Evolutionary conservation across 37 sponge, comb jelly and placozoan genomes (phyloP), one percentile per base, ranked within the genome.

Genomic region (Tethya wilhelma): DNA sequence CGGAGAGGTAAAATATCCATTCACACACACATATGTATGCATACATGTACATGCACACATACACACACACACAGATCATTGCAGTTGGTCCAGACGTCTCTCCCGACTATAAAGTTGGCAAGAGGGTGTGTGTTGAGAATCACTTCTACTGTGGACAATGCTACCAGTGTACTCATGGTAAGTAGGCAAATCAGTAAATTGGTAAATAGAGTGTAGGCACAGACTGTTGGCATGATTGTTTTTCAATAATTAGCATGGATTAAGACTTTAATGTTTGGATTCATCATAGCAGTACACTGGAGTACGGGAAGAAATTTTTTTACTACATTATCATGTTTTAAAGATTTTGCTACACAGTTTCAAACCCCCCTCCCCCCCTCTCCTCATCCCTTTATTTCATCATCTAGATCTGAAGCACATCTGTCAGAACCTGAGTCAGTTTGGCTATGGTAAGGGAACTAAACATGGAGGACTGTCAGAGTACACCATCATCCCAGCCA

Each of bases 141-240:
- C 96, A 96, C 68, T 96, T 89, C 90, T 96, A 86, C 88, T 96
- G 96, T 86, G 96, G 96, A 53, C 45, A 82, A 56, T 96, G 96
- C 69, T 96, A 88, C 68, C 96, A 96, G 83, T 96, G 96, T 72
- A 92, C 78, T 31, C 92, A 90, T 43, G 90, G 90, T 91, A 73
- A 64, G 79, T 38, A n/a, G n/a, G n/a, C n/a, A n/a, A n/a, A n/a
- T n/a, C n/a, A n/a, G n/a, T n/a, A n/a, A n/a, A n/a, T n/a, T n/a
- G n/a, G n/a, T n/a, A n/a, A n/a, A n/a, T n/a, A n/a, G n/a, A n/a
- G n/a, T n/a, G n/a, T n/a, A n/a, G n/a, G n/a, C n/a, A n/a, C n/a
- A n/a, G n/a, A n/a, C n/a, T n/a, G n/a, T n/a, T n/a, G n/a, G n/a
- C n/a, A n/a, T n/a, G n/a, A n/a, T n/a, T n/a, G n/a, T n/a, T n/a